Evolutionary conservation across 2,113 vertebrate genomes (phyloP).

Genomic region (Dicaeum eximium): DNA sequence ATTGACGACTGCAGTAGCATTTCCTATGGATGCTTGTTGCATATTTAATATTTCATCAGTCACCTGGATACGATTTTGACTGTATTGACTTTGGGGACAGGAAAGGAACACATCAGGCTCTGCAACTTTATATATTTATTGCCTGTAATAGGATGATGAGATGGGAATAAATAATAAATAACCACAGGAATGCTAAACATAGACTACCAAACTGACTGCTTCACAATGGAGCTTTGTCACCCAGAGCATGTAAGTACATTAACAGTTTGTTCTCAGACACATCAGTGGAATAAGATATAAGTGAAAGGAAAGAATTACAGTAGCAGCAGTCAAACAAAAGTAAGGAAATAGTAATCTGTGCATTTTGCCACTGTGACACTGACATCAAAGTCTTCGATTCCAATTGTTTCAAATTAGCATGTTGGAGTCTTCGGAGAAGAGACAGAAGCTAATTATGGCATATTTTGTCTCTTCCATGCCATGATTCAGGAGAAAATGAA

Average conservation of each 20-base stretch:
- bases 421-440: not conserved
- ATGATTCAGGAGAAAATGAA: not conserved
- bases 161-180: conserved; percentile 42
- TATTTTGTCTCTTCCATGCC: not conserved
- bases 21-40: not conserved
- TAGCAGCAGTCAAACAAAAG: not conserved
- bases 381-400: not conserved
- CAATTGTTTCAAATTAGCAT: not conserved
- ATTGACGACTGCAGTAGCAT: not conserved
- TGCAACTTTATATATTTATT: not conserved
- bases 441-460: not conserved
- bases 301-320: not conserved
- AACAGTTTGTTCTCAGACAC: not conserved
- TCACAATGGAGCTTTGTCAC: not conserved
- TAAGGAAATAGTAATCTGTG: not conserved
- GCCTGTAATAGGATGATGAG: conserved; percentile 11
- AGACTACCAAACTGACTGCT: not conserved
- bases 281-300: not conserved
- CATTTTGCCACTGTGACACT: not conserved
- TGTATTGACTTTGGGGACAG: not conserved
- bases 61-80: not conserved
- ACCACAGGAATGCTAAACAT: not conserved
- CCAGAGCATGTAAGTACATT: not conserved
- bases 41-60: conserved; percentile 9
- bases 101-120: not conserved